phyloP scores from a whole-genome alignment of 2,888 invertebrate genomes.

The Stramonita haemastoma region DNA sequence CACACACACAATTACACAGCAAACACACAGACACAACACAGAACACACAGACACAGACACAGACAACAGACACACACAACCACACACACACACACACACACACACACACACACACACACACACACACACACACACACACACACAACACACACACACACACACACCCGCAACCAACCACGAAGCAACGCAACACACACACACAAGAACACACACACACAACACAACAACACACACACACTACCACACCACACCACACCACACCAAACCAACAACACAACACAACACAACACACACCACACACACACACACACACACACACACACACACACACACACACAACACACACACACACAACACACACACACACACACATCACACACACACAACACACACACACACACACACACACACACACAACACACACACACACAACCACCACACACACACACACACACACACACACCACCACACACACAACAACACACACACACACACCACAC shows the following conservation, averaged over 20 bases:
- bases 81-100: conserved; percentile 17
- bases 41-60: not conserved
- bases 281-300: conserved; percentile 8
- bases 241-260: not conserved
- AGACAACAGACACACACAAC: not conserved
- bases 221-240: not conserved
- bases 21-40: not conserved
- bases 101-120: conserved; percentile 17
- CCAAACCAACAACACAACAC: not conserved
- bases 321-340: not conserved
- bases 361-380: not conserved
- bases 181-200: not conserved
- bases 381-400: not conserved
- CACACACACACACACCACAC: no score
- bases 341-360: not conserved
- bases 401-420: not conserved
- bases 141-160: not conserved
- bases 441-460: no score
- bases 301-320: conserved; percentile 9
- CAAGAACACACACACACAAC: not conserved
- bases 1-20: not conserved
- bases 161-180: not conserved
- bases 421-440: no score
- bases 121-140: not conserved
- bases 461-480: no score